Evolutionary conservation across 2,113 vertebrate genomes (phyloP).

Genomic region (Oplegnathus fasciatus): DNA sequence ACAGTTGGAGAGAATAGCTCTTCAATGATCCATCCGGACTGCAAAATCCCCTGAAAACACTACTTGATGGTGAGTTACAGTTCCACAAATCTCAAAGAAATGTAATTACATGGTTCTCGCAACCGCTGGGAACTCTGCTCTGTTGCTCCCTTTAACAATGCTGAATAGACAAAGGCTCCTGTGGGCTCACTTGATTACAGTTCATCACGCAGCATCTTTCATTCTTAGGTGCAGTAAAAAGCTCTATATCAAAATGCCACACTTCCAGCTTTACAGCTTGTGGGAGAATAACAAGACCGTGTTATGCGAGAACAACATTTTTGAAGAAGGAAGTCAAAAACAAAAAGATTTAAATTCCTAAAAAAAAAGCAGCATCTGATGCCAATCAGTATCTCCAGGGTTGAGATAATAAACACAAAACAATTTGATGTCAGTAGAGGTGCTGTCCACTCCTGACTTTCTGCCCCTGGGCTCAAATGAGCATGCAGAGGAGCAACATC

Average conservation of each 20-base stretch:
- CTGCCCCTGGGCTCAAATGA: constrained; percentile 70
- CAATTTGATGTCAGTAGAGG: constrained; percentile 53
- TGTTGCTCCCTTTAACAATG: constrained; percentile 22
- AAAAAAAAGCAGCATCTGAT: background rate
- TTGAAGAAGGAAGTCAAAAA: background rate
- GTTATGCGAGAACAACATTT: background rate
- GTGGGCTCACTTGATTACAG: constrained; percentile 64
- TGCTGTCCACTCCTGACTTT: constrained; percentile 61
- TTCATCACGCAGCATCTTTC: constrained; percentile 40
- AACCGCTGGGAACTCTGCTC: constrained; percentile 39
- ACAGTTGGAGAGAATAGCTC: constrained; percentile 8
- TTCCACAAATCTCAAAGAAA: constrained; percentile 56
- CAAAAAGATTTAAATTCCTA: background rate
- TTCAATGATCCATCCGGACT: constrained; percentile 4
- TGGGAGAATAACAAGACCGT: constrained; percentile 7
- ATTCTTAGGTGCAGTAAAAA: background rate
- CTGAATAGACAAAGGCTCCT: constrained; percentile 56
- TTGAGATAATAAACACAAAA: constrained; percentile 42
- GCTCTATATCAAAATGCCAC: background rate
- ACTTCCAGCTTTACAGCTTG: background rate
- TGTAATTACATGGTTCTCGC: constrained; percentile 72
- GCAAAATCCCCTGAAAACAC: constrained; percentile 38
- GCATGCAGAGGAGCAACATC: constrained; percentile 76
- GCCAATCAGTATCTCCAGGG: constrained; percentile 49
- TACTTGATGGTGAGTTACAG: constrained; percentile 52